A percentile compares a stretch with the other conserved stretches of the same genome.
Conservation (phyloP, 2,113 vertebrate genomes). For the Scolopax mira region DNA sequence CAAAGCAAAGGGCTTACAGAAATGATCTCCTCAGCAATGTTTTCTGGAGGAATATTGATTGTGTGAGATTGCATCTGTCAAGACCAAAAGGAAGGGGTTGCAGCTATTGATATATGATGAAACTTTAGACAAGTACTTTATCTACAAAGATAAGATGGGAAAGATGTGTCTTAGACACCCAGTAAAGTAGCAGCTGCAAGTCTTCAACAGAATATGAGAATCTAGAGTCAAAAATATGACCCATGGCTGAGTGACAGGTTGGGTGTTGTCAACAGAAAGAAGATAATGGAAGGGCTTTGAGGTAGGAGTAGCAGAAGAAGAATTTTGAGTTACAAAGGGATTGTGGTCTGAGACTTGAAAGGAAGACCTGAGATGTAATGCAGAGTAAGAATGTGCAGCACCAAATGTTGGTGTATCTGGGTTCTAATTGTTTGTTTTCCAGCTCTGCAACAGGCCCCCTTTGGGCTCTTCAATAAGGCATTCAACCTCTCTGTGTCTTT, state of each 20-base stretch:
- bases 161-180: background rate
- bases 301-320: background rate
- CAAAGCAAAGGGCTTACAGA: background rate
- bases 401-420: constrained; percentile 18
- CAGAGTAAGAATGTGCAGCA: background rate
- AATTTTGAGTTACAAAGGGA: background rate
- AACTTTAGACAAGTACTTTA: background rate
- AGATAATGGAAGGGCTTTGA: background rate
- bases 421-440: constrained; percentile 14
- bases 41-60: constrained; percentile 17
- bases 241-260: background rate
- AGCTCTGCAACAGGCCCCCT: background rate
- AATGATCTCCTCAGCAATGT: background rate
- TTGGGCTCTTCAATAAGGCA: background rate
- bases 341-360: background rate
- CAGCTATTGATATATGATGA: background rate
- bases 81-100: background rate
- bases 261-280: background rate
- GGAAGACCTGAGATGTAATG: background rate
- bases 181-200: background rate
- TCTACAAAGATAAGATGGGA: background rate
- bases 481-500: constrained; percentile 27
- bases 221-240: background rate
- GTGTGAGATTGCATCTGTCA: background rate
- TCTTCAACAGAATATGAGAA: background rate